phyloP scores from a whole-genome alignment of 2,797 vertebrate species.

The Fratercula arctica region DNA sequence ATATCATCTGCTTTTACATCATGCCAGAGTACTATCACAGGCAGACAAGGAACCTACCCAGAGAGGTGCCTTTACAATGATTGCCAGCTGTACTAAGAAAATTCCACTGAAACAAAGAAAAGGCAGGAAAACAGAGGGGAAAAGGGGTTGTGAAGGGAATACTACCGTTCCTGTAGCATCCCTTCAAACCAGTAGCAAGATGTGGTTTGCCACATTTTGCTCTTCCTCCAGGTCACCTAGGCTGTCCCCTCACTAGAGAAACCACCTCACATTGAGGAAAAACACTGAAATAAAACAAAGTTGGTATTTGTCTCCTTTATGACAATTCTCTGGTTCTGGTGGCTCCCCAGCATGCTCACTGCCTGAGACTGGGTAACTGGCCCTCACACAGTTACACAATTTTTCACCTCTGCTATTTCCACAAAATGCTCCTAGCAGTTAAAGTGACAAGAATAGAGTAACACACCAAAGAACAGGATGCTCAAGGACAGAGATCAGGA shows the following conservation, averaged over 20 bases:
- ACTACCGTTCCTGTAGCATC: background rate
- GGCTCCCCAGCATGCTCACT: background rate
- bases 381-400: background rate
- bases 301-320: background rate
- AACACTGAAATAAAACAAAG: background rate
- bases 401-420: background rate
- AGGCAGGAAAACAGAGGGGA: background rate
- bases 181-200: background rate
- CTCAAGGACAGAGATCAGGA: background rate
- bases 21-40: background rate
- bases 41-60: background rate
- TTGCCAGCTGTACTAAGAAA: background rate
- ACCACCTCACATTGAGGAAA: background rate
- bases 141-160: background rate
- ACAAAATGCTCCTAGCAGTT: background rate
- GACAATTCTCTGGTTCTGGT: background rate
- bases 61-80: background rate
- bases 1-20: background rate
- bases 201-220: background rate
- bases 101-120: background rate
- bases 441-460: background rate
- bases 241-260: background rate
- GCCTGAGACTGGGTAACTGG: background rate
- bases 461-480: background rate
- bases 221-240: background rate